phyloP scores from a whole-genome alignment of 2,113 vertebrate species.

The Cromileptes altivelis region DNA sequence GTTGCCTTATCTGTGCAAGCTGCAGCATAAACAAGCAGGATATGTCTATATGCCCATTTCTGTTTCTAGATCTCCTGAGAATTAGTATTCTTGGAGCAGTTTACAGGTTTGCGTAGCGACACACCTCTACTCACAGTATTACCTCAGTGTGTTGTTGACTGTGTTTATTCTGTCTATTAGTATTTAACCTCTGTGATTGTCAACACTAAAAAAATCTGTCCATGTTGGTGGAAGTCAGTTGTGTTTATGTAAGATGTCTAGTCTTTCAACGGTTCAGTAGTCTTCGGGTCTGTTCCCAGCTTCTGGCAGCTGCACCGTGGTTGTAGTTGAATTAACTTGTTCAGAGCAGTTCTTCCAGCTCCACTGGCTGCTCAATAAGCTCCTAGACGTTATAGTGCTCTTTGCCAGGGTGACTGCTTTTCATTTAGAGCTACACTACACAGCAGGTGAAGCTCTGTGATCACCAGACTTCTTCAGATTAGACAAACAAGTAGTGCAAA shows the following conservation, averaged over 20 bases:
- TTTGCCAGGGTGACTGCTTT: conserved; percentile 29
- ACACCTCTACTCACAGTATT: neutral
- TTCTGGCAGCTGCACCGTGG: neutral
- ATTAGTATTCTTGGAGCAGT: neutral
- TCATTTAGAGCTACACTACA: conserved; percentile 4
- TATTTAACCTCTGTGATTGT: neutral
- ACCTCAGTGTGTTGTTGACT: neutral
- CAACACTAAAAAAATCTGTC: neutral
- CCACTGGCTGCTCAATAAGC: conserved; percentile 15
- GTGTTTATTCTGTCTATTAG: neutral
- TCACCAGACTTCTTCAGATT: conserved; percentile 32
- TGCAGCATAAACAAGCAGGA: neutral
- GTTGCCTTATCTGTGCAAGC: neutral
- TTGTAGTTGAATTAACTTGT: neutral
- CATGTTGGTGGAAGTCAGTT: neutral
- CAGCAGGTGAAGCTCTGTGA: neutral
- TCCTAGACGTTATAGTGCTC: neutral
- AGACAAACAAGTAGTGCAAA: conserved; percentile 18
- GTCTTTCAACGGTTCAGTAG: neutral
- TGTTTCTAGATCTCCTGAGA: too few species aligned
- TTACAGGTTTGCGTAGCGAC: too few species aligned
- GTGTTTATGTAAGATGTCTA: neutral
- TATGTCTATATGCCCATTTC: neutral
- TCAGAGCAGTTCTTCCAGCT: neutral
- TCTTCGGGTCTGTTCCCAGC: neutral